phyloP scores from a whole-genome alignment of 1,140 invertebrate species.

The Atta colombica region DNA sequence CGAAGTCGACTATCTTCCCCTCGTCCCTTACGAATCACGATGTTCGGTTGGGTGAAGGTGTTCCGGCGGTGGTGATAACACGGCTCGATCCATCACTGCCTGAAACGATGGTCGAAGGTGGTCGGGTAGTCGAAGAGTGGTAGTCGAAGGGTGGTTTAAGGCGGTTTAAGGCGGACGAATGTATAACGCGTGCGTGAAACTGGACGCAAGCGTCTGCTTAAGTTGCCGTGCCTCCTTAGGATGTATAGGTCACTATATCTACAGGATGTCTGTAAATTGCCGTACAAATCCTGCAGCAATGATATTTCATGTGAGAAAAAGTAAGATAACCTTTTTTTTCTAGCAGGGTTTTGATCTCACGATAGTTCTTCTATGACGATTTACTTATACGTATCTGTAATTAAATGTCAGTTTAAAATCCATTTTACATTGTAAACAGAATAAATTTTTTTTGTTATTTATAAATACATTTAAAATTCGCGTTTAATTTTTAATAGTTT shows the following conservation, averaged over 20 bases:
- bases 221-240: slow-evolving; percentile 42
- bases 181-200: slow-evolving; percentile 77
- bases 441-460: neutral
- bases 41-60: slow-evolving; percentile 77
- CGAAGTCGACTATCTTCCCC: slow-evolving; percentile 62
- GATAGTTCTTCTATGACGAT: neutral
- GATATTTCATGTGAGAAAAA: slow-evolving; percentile 7
- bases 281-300: neutral
- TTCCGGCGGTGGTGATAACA: slow-evolving; percentile 85
- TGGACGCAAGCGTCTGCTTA: slow-evolving; percentile 71
- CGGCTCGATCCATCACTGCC: slow-evolving; percentile 86
- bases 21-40: slow-evolving; percentile 60
- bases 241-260: slow-evolving; percentile 48
- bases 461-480: neutral
- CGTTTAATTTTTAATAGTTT: neutral
- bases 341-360: neutral
- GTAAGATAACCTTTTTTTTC: neutral
- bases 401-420: neutral
- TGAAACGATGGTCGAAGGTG: slow-evolving; percentile 76
- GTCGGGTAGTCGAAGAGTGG: slow-evolving; percentile 77
- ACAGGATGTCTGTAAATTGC: slow-evolving; percentile 12
- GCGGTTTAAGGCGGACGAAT: slow-evolving; percentile 73
- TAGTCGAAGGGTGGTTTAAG: slow-evolving; percentile 80
- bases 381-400: neutral
- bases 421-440: neutral